Evolutionary conservation across 2,888 invertebrate species (phyloP).

Genomic region (Abrostola tripartita): DNA sequence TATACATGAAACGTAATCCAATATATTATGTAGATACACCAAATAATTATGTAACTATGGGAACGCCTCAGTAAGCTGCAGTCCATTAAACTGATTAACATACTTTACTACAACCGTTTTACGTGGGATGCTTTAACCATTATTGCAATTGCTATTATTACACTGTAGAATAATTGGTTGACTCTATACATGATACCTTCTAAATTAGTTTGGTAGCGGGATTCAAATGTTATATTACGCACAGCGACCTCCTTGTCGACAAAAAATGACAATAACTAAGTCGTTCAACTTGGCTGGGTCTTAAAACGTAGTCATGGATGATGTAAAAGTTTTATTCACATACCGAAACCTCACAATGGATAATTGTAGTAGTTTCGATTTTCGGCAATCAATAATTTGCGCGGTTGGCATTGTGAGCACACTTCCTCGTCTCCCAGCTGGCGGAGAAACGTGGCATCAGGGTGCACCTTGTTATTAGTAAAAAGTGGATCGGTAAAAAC

Average conservation of each 20-base stretch:
- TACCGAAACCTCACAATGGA: slow-evolving; percentile 51
- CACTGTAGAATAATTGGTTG: slow-evolving; percentile 59
- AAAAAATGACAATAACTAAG: slow-evolving; percentile 75
- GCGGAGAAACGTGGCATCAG: slow-evolving; percentile 76
- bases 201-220: slow-evolving; percentile 64
- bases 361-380: slow-evolving; percentile 69
- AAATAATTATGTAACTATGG: slow-evolving; percentile 9
- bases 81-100: slow-evolving; percentile 66
- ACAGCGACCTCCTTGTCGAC: slow-evolving; percentile 62
- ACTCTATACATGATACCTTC: slow-evolving; percentile 59
- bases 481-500: slow-evolving; percentile 75
- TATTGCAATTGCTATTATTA: slow-evolving; percentile 68
- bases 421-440: slow-evolving; percentile 84
- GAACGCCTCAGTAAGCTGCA: slow-evolving; percentile 30
- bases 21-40: background rate
- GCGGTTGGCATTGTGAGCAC: slow-evolving; percentile 67
- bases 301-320: slow-evolving; percentile 63
- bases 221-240: slow-evolving; percentile 62
- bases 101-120: slow-evolving; percentile 63
- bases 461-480: slow-evolving; percentile 79
- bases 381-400: slow-evolving; percentile 78
- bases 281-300: slow-evolving; percentile 73
- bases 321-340: slow-evolving; percentile 57
- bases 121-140: slow-evolving; percentile 70
- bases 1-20: background rate